phyloP scores from a whole-genome alignment of 2,113 vertebrate genomes.

The Saimiri boliviensis region DNA sequence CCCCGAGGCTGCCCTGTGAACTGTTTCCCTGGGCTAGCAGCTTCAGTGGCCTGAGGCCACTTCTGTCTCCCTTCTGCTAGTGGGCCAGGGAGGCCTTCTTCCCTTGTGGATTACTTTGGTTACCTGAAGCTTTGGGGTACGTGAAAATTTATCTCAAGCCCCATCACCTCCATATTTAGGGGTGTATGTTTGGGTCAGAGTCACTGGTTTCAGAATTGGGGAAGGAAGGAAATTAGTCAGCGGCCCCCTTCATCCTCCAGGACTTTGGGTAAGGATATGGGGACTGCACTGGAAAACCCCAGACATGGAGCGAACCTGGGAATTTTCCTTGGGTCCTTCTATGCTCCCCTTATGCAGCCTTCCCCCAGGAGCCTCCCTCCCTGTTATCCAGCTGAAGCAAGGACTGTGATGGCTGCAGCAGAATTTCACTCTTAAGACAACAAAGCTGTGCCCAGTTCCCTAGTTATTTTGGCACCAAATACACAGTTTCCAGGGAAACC shows the following conservation, averaged over 20 bases:
- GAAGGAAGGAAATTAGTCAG: background rate
- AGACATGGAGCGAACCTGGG: background rate
- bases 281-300: background rate
- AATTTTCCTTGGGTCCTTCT: background rate
- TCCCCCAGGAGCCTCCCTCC: background rate
- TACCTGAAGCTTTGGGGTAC: background rate
- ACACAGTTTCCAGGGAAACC: conserved; percentile 72
- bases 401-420: conserved; percentile 48
- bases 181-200: background rate
- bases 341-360: background rate
- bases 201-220: background rate
- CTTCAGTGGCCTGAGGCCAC: background rate
- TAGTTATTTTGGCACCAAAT: conserved; percentile 71
- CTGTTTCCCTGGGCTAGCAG: background rate
- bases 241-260: background rate
- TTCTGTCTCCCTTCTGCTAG: background rate
- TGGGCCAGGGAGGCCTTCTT: background rate
- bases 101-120: background rate
- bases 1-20: conserved; percentile 34
- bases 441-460: conserved; percentile 72
- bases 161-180: background rate
- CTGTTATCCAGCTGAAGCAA: conserved; percentile 51
- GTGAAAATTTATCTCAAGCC: background rate
- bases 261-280: background rate
- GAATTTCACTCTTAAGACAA: conserved; percentile 59